Evolutionary conservation across 2,888 invertebrate genomes (phyloP).

Genomic region (Lymantria monacha): DNA sequence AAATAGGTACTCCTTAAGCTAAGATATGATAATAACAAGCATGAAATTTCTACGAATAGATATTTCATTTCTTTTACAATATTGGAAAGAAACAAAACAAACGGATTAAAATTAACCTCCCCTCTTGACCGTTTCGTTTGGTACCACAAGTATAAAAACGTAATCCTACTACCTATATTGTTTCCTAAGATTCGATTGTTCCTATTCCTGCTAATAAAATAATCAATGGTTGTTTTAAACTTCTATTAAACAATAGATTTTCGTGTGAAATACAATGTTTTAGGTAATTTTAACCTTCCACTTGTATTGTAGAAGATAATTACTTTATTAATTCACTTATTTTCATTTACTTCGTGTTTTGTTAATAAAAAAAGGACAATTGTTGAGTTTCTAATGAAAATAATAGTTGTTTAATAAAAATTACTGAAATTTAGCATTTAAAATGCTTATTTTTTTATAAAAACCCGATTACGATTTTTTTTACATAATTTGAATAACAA

Average conservation of each 20-base stretch:
- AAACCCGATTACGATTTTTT: too few relatives aligned
- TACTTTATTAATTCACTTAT: slow-evolving; percentile 16
- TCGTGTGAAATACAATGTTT: slow-evolving; percentile 25
- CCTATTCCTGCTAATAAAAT: slow-evolving; percentile 13
- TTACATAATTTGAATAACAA: too few relatives aligned
- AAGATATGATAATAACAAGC: too few relatives aligned
- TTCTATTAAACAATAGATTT: slow-evolving; percentile 16
- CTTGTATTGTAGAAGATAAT: slow-evolving; percentile 14
- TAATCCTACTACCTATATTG: background rate
- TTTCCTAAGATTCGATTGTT: slow-evolving; percentile 16
- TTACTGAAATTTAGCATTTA: too few relatives aligned
- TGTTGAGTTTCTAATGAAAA: background rate
- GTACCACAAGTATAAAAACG: background rate
- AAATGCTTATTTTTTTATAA: too few relatives aligned
- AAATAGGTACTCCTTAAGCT: too few relatives aligned
- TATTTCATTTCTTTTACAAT: too few relatives aligned
- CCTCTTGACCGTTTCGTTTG: background rate
- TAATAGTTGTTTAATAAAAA: too few relatives aligned
- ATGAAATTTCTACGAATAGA: too few relatives aligned
- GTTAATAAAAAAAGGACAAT: background rate
- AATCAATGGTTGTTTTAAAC: slow-evolving; percentile 18
- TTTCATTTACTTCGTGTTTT: background rate
- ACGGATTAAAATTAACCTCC: too few relatives aligned
- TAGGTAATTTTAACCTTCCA: slow-evolving; percentile 19
- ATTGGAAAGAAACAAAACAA: too few relatives aligned